Evolutionary conservation across 2,113 vertebrate species (phyloP), one percentile per base, ranked within the genome.

Genomic region (Leucosticte australis): DNA sequence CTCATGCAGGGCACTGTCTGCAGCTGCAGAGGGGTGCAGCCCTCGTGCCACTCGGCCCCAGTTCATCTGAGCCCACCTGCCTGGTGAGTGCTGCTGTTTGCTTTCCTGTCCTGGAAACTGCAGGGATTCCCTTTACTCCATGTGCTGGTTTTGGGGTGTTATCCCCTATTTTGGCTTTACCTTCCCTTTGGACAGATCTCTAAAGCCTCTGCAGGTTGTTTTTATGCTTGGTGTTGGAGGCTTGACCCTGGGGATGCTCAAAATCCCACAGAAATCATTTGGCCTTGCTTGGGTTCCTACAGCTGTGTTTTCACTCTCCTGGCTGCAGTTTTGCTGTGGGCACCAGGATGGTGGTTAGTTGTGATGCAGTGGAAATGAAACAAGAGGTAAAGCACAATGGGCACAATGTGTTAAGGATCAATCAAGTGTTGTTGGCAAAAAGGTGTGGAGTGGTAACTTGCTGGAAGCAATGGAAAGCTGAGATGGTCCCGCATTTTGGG

Each of bases 11-110:
- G 53, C 77, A 9, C n/a, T 52, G 44, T 44, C 57, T 42, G 2
- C 33, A 60, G 44, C 28, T 5, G 3, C 14, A 47, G 52, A 2
- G 6, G 6, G 44, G 9, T n/a, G 46, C 71, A 57, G 67, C 55
- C 49, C 63, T 41, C 0, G 1, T 53, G 17, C 64, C 2, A 0
- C 37, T 55, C 1, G 0, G 4, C 11, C 46, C 14, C 3, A 2
- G 44, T 15, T 83, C 69, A 69, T 69, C 55, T 39, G 53, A 83
- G 73, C 56, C 47, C 24, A 15, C n/a, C 53, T 44, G 35, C 52
- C 39, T 2, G 3, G 15, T 15, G 44, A 49, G 33, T 2, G 3
- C 70, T 56, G n/a, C 44, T 62, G 23, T 37, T 87, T 15, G 10
- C 35, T 33, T 18, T 52, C 23, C 41, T 57, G 11, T 30, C 30